phyloP scores from a whole-genome alignment of 2,113 vertebrate genomes.

The Leucoraja erinaceus region DNA sequence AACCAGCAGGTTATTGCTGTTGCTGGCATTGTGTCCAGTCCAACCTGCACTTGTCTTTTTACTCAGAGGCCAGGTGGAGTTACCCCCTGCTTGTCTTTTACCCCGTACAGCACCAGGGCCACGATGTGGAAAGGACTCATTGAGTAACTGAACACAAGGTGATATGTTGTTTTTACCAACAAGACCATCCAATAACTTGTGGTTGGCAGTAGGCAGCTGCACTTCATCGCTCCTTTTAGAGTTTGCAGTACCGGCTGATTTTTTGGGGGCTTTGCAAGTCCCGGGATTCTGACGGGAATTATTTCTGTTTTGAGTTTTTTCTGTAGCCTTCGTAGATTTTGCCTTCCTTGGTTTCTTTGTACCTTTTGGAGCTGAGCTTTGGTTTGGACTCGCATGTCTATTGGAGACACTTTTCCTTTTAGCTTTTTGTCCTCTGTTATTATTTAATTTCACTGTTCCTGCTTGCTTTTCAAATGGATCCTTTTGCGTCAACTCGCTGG shows the following conservation, averaged over 20 bases:
- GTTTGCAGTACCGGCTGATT: not conserved
- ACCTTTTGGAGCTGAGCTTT: slow-evolving; percentile 76
- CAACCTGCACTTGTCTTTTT: slow-evolving; percentile 64
- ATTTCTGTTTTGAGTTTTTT: slow-evolving; percentile 71
- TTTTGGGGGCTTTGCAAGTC: not conserved
- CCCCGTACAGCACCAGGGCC: slow-evolving; percentile 48
- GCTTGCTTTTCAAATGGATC: slow-evolving; percentile 66
- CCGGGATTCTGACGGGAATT: slow-evolving; percentile 18
- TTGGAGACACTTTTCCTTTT: slow-evolving; percentile 83
- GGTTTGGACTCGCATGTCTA: slow-evolving; percentile 67
- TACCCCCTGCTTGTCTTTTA: slow-evolving; percentile 57
- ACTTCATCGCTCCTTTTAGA: slow-evolving; percentile 40
- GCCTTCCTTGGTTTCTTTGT: slow-evolving; percentile 78
- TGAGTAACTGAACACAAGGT: slow-evolving; percentile 49
- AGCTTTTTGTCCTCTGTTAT: slow-evolving; percentile 74
- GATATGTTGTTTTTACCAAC: slow-evolving; percentile 43
- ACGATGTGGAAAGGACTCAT: slow-evolving; percentile 52
- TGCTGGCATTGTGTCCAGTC: slow-evolving; percentile 62
- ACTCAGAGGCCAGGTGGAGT: slow-evolving; percentile 71
- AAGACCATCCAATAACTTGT: slow-evolving; percentile 48
- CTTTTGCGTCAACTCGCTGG: slow-evolving; percentile 72
- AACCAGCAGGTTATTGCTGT: slow-evolving; percentile 69
- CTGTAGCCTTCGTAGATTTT: slow-evolving; percentile 75
- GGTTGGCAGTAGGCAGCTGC: slow-evolving; percentile 43
- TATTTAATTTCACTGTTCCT: slow-evolving; percentile 65